Percentiles rank a stretch among this genome's conserved stretches.
These are phyloP conservation scores for Rhinoraja longicauda DNA, from an alignment of 2,797 vertebrate species.

Conservation along the genomic window DNA sequence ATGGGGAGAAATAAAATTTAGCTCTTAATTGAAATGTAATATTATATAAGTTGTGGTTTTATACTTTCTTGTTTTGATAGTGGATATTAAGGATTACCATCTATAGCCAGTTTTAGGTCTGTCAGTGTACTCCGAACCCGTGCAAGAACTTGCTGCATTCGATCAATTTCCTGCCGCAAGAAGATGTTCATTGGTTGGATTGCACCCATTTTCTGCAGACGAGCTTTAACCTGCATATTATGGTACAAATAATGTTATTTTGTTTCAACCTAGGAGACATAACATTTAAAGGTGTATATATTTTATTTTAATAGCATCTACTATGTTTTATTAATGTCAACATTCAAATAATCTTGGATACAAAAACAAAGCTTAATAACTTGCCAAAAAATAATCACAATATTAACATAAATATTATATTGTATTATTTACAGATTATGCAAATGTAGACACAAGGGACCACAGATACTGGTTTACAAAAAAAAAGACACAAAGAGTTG, in stretches of 20 bases:
- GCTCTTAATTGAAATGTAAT: not conserved
- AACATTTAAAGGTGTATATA: not conserved
- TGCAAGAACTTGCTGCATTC: constrained; percentile 69
- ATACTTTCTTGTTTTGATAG: not conserved
- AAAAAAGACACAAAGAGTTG: too few relatives aligned
- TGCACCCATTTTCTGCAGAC: constrained; percentile 69
- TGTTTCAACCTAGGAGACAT: not conserved
- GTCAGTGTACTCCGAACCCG: constrained; percentile 64
- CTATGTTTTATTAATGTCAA: not conserved
- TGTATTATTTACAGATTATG: not conserved
- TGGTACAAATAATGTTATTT: not conserved
- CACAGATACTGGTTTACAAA: too few relatives aligned
- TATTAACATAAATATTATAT: not conserved
- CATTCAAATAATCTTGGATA: not conserved
- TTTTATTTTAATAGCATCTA: not conserved
- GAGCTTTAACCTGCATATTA: constrained; percentile 60
- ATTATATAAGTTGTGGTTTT: too few relatives aligned
- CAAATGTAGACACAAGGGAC: not conserved
- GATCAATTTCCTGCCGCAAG: constrained; percentile 72
- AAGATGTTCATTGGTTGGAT: constrained; percentile 76
- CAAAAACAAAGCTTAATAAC: not conserved
- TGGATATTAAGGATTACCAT: constrained; percentile 55
- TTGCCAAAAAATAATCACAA: not conserved
- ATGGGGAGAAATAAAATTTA: too few relatives aligned
- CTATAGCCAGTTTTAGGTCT: constrained; percentile 72